Percentiles rank a stretch among this genome's conserved stretches.
These are phyloP conservation scores for Cacatua alba DNA, from an alignment of 2,113 vertebrate genomes.

Conservation along the genomic window DNA sequence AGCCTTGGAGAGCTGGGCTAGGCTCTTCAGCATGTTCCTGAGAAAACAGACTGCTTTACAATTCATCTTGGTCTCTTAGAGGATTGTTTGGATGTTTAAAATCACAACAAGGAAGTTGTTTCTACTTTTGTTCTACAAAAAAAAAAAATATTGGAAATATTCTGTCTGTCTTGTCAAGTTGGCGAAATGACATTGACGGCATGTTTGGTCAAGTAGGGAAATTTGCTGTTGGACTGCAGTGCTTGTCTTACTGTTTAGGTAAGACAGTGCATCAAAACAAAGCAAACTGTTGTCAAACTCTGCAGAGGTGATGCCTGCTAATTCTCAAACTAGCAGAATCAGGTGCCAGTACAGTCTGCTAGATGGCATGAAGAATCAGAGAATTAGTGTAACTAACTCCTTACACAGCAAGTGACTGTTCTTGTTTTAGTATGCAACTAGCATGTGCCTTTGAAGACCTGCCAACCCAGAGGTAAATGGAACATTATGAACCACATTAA, in stretches of 20 bases:
- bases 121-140: neutral
- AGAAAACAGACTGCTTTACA: neutral
- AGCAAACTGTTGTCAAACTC: neutral
- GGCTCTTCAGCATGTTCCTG: neutral
- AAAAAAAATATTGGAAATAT: neutral
- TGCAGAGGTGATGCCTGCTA: neutral
- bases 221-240: neutral
- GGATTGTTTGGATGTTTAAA: neutral
- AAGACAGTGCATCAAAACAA: neutral
- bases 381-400: neutral
- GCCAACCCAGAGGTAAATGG: neutral
- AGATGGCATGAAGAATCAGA: neutral
- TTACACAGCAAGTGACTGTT: neutral
- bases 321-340: neutral
- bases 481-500: neutral
- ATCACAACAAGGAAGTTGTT: neutral
- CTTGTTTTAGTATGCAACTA: neutral
- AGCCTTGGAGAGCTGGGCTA: neutral
- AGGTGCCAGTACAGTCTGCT: neutral
- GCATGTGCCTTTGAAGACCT: neutral
- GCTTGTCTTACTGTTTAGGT: neutral
- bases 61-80: neutral
- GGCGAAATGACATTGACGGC: neutral
- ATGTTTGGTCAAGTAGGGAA: neutral
- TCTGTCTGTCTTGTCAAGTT: neutral